A percentile compares a stretch with the other conserved stretches of the same genome.
phyloP scores from a whole-genome alignment of 2,797 vertebrate genomes.

The Pitangus sulphuratus region DNA sequence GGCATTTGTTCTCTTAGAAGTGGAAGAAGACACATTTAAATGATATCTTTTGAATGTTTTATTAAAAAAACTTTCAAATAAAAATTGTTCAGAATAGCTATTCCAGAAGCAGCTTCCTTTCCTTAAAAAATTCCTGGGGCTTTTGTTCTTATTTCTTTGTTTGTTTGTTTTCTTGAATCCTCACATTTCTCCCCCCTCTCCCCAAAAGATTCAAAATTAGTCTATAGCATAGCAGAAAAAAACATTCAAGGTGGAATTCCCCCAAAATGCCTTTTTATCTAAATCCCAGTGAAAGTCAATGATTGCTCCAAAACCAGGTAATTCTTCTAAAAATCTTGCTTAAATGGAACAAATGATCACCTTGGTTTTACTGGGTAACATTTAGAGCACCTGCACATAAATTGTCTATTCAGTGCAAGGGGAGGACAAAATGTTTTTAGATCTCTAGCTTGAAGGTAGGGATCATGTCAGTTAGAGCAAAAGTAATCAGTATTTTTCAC shows the following conservation, averaged over 20 bases:
- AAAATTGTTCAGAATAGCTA: not conserved
- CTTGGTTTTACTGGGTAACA: not conserved
- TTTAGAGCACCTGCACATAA: not conserved
- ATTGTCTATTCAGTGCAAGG: not conserved
- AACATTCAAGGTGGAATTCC: not conserved
- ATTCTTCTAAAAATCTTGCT: not conserved
- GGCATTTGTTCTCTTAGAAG: not conserved
- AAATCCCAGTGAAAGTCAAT: not conserved
- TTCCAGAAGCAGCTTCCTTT: not conserved
- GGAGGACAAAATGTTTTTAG: not conserved
- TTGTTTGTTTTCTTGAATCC: not conserved
- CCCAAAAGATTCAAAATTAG: not conserved
- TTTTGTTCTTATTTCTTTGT: not conserved
- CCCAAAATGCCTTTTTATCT: not conserved
- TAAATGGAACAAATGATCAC: not conserved
- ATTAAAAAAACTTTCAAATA: not conserved
- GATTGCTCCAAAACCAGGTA: not conserved
- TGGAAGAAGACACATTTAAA: not conserved
- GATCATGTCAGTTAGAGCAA: not conserved
- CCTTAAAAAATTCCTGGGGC: not conserved
- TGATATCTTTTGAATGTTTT: not conserved
- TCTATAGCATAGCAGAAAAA: not conserved
- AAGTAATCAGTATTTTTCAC: not conserved
- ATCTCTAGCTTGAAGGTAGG: not conserved
- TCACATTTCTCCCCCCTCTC: rapidly evolving